Evolutionary conservation across 1,140 invertebrate genomes (phyloP), one percentile per base, ranked within the genome.

Genomic region (Heliothis virescens): DNA sequence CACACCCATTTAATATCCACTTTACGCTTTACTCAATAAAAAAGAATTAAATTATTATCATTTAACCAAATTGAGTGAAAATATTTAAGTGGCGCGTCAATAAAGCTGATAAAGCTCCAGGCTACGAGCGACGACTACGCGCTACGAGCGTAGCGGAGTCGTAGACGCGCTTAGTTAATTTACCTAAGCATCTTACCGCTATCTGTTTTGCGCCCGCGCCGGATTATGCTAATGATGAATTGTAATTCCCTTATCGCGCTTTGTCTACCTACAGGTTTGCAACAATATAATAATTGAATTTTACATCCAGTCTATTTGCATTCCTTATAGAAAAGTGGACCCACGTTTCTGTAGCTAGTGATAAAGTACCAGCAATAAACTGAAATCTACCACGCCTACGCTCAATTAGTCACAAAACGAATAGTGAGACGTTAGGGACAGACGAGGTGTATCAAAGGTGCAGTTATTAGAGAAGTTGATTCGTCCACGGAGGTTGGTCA

Each of bases 101-200:
- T 82, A 76, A 83, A 78, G 59, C 75, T 76, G 82, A 86, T 83
- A 86, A 82, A 62, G 48, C 52, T 69, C 65, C 10, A 55, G 59
- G 73, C 84, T 89, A 90, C 86, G 85, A 67, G 71, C 73, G 62
- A 16, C 15, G 10, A 80, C 84, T 89, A 87, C 87, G 82, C 41
- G 81, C 79, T 83, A 82, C 86, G 82, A 63, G 72, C 86, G 91
- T 91, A 91, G 88, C 85, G 71, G 57, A 73, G 76, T 72, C 82
- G 84, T 85, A 85, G 83, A 79, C 83, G 80, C 83, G 75, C 81
- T 87, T 82, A 84, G 81, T 90, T 92, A 94, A 94, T 94, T 94
- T 91, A 86, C 87, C 85, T 94, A 94, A 94, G 93, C 91, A 91
- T 82, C 93, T 94, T 94, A 94, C 85, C 88, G 92, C 91, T 94